phyloP scores from a whole-genome alignment of 2,797 vertebrate species.

The Macropus fuliginosus region DNA sequence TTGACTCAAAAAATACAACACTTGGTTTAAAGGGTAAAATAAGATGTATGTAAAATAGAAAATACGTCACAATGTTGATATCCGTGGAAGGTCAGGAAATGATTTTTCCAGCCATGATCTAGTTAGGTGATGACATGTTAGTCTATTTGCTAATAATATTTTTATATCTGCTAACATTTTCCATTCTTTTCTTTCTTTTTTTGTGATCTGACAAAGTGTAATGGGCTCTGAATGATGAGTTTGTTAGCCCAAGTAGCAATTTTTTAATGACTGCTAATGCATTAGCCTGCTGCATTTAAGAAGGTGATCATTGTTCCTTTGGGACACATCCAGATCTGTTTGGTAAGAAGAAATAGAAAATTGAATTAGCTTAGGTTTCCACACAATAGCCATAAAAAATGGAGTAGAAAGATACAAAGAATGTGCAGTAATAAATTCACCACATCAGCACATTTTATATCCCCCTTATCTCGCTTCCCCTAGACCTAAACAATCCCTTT shows the following conservation, averaged over 20 bases:
- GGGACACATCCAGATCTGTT: not conserved
- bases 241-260: not conserved
- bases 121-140: conserved; percentile 36
- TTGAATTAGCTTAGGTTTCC: conserved; percentile 50
- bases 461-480: not conserved
- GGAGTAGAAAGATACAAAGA: conserved; percentile 20
- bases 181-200: conserved; percentile 16
- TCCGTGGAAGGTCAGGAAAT: conserved; percentile 24
- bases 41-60: conserved; percentile 22
- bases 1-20: conserved; percentile 19
- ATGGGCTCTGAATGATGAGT: not conserved
- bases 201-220: not conserved
- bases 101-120: conserved; percentile 49
- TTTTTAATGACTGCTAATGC: not conserved
- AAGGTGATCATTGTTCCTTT: not conserved
- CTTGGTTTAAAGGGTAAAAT: conserved; percentile 27
- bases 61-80: not conserved
- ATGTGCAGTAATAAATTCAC: conserved; percentile 29
- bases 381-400: conserved; percentile 47
- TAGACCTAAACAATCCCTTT: not conserved
- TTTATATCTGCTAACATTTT: not conserved
- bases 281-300: not conserved
- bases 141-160: conserved; percentile 24
- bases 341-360: not conserved
- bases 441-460: not conserved